phyloP scores from a whole-genome alignment of 2,113 vertebrate genomes.

The Pseudopipra pipra region DNA sequence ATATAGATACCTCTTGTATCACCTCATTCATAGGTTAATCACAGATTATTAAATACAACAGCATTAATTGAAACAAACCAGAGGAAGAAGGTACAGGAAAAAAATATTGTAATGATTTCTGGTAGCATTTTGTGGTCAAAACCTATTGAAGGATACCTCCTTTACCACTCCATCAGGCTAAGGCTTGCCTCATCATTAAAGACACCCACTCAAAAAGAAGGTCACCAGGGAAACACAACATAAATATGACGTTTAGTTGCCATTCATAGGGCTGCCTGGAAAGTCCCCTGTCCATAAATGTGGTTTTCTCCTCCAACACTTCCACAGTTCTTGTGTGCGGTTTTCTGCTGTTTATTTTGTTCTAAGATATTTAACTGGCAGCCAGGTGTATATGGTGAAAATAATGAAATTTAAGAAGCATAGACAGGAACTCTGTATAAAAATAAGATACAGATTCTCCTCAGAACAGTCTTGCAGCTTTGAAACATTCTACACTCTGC shows the following conservation, averaged over 20 bases:
- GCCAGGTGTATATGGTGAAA: not conserved
- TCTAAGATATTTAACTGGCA: not conserved
- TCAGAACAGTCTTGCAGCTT: not conserved
- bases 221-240: not conserved
- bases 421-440: not conserved
- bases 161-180: not conserved
- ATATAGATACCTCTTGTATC: not conserved
- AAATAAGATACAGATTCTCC: not conserved
- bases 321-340: not conserved
- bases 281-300: not conserved
- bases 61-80: not conserved
- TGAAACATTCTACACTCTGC: not conserved
- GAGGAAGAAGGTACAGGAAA: not conserved
- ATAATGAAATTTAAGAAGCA: not conserved
- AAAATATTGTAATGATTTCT: not conserved
- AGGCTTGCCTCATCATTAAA: not conserved
- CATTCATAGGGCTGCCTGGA: not conserved
- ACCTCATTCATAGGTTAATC: not conserved
- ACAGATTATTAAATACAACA: not conserved
- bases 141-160: not conserved
- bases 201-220: not conserved
- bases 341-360: not conserved
- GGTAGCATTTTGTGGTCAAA: not conserved
- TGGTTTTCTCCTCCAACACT: not conserved
- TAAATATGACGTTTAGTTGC: not conserved